Base-by-base conservation (phyloP, 2,797 vertebrate genomes). In the Helostoma temminkii region DNA sequence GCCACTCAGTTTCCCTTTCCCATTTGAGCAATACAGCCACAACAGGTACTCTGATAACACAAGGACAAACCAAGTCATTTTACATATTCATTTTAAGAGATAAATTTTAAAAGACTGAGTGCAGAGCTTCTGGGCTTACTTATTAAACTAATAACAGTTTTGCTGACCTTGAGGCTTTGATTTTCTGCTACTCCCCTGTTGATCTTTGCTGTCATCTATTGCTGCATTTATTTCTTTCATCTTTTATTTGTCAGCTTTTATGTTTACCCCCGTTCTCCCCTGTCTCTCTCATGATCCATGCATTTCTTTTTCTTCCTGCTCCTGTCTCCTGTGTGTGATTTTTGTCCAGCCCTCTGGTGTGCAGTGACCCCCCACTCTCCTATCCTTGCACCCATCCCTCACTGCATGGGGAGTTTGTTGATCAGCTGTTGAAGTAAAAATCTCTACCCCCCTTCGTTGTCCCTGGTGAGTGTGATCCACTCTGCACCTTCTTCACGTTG, bases 391-490 rank as follows among this genome's bases (percentile, higher is more conserved):
- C 42, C 71, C 69, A 52, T 52, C 74, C 67, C 48, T 68, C 70
- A 68, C 45, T 68, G 63, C 70, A 81, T 66, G 60, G 71, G 70
- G 74, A 61, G 72, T 63, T 59, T 71, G 28, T 82, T 84, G 60
- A 73, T 80, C 83, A 59, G 80, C 81, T 79, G 82, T 80, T 84
- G 82, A 87, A 61, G 68, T 54, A 70, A 58, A 34, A 74, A 66
- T 62, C 54, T 49, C 73, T 76, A 41, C 64, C 77, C 57, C 70
- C 43, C 75, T 57, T 86, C 77, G 75, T 34, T 34, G 32, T 1
- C 70, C 66, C 70, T 3, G 86, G 86, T 91, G 86, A 91, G 89
- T 89, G 66, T 76, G 71, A 76, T 75, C 58, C 70, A 47, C 64
- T 85, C 71, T 80, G 41, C 72, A 68, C 43, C 66, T 59, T 53